Base-by-base conservation (phyloP, 2,797 vertebrate genomes). In the Megalops cyprinoides region DNA sequence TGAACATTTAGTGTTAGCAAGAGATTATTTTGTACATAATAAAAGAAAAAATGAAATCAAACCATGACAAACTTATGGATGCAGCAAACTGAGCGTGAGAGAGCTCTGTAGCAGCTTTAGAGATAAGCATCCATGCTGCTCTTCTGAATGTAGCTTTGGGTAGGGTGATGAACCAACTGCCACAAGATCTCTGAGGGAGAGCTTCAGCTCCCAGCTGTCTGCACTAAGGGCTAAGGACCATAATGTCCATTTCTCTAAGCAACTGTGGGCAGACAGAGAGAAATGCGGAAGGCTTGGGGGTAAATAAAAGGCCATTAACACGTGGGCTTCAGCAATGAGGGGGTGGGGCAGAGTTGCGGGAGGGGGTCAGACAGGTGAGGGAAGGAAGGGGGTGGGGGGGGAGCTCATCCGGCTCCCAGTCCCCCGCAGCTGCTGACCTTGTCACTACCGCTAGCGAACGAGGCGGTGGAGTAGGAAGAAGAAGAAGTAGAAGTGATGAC, bases 371-470 rank as follows among this genome's bases (percentile, higher is more conserved):
- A 2, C 6, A 8, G 78, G 78, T 83, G 73, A 55, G 74, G 84
- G 79, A 84, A 83, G 85, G 82, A 83, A 60, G 85, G 60, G 65
- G 37, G 65, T 7, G 31, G 31, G 20, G 48, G 6, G 49, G 46
- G 49, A 53, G 80, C 87, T 85, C 87, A 85, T 37, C 20, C 88
- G 88, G 91, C 89, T 87, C 89, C 86, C 89, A 88, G 90, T 84
- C 0, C 85, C 85, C 78, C 42, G 82, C 79, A 87, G 86, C 87
- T 85, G 90, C 93, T 94, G 92, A 95, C 93, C 93, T 96, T 93
- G 88, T 93, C 92, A 86, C 89, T 92, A 92, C 87, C 90, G 94
- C 85, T 94, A 94, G 92, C 87, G 85, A 95, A 95, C 84, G 92
- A 90, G 34, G 37, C 65, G 25, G 65, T 23, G 65, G 65, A 71